Evolutionary conservation across 2,113 vertebrate species (phyloP), one percentile per base, ranked within the genome.

Genomic region (Ciconia boyciana): DNA sequence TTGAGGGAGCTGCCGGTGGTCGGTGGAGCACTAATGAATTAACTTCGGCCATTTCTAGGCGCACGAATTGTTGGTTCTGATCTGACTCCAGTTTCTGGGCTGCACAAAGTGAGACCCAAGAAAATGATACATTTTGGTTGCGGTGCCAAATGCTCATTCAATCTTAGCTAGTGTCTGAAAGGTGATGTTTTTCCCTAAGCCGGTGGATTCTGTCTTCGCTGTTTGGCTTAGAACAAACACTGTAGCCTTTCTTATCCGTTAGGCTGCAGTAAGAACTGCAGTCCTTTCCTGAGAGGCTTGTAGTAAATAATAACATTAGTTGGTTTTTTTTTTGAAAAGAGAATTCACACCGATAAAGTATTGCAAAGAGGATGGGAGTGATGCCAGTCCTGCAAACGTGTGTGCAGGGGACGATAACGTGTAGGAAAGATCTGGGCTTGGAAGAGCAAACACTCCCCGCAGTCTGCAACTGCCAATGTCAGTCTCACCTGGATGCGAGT

Each of bases 201-300:
- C 2, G 3, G 10, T 58, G 60, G 17, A 44, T 89, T 82, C n/a
- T 80, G 46, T 66, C 71, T 84, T 71, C 1, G 0, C 65, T 72
- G 22, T 44, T 89, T 68, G 66, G 26, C 61, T 78, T 58, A 65
- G 83, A 93, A 83, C 44, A 83, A 75, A 13, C 69, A 9, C 41
- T 60, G 7, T 58, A 70, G 31, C 58, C 43, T 68, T 62, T 80
- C 51, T 55, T 81, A 58, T 52, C 55, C 49, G 2, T 87, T 90
- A 36, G 76, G 52, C 62, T 93, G 92, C 90, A 68, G 83, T 48
- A 71, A 83, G 77, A 90, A 34, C 83, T 92, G 94, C 95, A 93
- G 83, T 92, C 52, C 51, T 90, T 83, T 71, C 34, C 83, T 26
- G 46, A 51, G 44, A 55, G 29, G 34, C 48, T 48, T 48, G 41